These are phyloP conservation scores for Arenicola marina DNA, from an alignment of 2,888 invertebrate genomes.

Conservation along the genomic window DNA sequence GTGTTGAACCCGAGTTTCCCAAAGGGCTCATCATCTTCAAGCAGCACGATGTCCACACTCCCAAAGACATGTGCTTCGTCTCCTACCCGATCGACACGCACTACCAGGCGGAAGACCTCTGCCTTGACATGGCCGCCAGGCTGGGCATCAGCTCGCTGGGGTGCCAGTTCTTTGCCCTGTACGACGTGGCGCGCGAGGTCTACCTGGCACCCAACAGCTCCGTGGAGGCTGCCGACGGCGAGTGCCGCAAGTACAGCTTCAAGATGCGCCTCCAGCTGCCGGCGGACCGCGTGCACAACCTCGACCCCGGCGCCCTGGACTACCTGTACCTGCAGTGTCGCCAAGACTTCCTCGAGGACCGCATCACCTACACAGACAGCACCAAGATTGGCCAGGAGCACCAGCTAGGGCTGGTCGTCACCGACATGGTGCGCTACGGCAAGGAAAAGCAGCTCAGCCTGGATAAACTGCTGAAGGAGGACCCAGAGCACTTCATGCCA, in stretches of 20 bases:
- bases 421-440: neutral
- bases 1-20: no score
- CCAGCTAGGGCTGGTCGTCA: neutral
- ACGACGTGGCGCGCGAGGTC: neutral
- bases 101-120: no score
- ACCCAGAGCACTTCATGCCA: neutral
- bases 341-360: neutral
- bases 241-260: neutral
- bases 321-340: slow-evolving; percentile 1
- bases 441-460: neutral
- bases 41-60: no score
- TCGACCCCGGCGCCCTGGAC: neutral
- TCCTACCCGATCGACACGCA: no score
- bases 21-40: no score
- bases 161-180: neutral
- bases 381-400: neutral
- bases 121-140: no score
- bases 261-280: neutral
- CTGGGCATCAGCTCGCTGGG: no score
- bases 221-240: neutral
- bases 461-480: neutral
- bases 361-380: neutral
- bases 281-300: neutral
- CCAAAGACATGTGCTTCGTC: no score
- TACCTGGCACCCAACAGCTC: neutral